Evolutionary conservation across 2,113 vertebrate genomes (phyloP).

Genomic region (Pyxicephalus adspersus): DNA sequence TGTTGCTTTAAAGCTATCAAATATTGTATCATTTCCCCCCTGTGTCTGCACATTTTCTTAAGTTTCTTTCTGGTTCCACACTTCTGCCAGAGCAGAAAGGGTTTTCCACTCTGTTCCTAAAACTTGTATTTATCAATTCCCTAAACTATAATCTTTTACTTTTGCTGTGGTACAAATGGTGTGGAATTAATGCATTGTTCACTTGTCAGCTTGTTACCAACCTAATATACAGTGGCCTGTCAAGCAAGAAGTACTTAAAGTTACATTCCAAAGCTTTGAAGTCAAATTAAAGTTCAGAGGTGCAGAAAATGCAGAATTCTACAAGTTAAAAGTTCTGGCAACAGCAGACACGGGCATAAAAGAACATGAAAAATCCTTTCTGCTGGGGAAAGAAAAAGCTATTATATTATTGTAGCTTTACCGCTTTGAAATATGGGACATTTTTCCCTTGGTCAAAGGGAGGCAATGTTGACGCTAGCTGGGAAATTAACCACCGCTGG

Average conservation of each 20-base stretch:
- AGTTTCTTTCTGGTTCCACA: not conserved
- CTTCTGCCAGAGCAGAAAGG: not conserved
- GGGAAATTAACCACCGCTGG: conserved; percentile 41
- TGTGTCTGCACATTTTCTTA: not conserved
- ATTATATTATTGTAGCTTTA: conserved; percentile 52
- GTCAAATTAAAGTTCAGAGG: conserved; percentile 36
- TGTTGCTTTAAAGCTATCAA: too few species aligned
- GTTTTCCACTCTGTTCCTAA: not conserved
- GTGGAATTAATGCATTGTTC: conserved; percentile 43
- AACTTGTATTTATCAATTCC: conserved; percentile 42
- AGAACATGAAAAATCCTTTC: conserved; percentile 57
- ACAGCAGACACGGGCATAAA: conserved; percentile 47
- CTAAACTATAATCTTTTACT: conserved; percentile 36
- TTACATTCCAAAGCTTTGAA: conserved; percentile 41
- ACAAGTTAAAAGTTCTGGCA: conserved; percentile 49
- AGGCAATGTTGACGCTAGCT: conserved; percentile 15
- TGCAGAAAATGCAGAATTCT: conserved; percentile 39
- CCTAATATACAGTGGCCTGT: conserved; percentile 48
- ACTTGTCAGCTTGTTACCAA: conserved; percentile 23
- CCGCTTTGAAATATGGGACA: conserved; percentile 52
- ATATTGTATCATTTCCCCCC: too few species aligned
- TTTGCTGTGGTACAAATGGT: conserved; percentile 20
- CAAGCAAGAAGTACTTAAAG: not conserved
- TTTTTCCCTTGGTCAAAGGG: not conserved
- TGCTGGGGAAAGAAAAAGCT: conserved; percentile 53